These are phyloP conservation scores for Enteromius paludinosus DNA, from an alignment of 2,797 vertebrate genomes.

Conservation along the genomic window DNA sequence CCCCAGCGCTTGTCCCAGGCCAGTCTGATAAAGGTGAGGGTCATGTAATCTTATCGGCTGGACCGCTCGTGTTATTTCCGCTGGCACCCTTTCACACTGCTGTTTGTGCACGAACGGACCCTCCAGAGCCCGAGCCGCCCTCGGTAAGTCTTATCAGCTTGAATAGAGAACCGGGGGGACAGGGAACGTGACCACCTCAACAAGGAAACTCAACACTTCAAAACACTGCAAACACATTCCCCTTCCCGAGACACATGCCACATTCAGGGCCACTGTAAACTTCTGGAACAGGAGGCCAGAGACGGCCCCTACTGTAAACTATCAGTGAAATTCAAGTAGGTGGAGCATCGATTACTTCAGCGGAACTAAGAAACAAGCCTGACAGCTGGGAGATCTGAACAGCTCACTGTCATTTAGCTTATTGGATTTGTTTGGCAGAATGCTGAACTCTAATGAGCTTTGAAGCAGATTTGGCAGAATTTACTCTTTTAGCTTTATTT, in stretches of 20 bases:
- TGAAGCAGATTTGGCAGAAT: background rate
- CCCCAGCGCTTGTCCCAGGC: conserved; percentile 22
- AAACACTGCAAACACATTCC: conserved; percentile 40
- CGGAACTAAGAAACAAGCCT: conserved; percentile 6
- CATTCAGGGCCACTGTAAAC: background rate
- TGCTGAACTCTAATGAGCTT: conserved; percentile 5
- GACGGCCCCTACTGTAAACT: conserved; percentile 8
- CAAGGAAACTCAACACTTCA: conserved; percentile 36
- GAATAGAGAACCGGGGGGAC: conserved; percentile 62
- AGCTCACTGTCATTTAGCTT: conserved; percentile 6
- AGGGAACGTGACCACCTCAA: conserved; percentile 48
- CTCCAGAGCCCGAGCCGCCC: conserved; percentile 51
- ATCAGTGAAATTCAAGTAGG: conserved; percentile 19
- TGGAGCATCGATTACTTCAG: background rate
- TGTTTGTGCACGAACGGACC: conserved; percentile 66
- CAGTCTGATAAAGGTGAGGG: conserved; percentile 59
- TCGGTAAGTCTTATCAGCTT: conserved; percentile 60
- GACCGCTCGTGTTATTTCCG: conserved; percentile 72
- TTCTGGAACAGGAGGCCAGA: background rate
- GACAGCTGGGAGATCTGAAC: conserved; percentile 20
- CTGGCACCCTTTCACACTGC: conserved; percentile 65
- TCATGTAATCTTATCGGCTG: conserved; percentile 69
- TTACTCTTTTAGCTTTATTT: background rate
- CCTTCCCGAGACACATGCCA: background rate
- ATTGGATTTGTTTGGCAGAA: background rate